Conservation (phyloP, 2,113 vertebrate species). For the Willisornis vidua region DNA sequence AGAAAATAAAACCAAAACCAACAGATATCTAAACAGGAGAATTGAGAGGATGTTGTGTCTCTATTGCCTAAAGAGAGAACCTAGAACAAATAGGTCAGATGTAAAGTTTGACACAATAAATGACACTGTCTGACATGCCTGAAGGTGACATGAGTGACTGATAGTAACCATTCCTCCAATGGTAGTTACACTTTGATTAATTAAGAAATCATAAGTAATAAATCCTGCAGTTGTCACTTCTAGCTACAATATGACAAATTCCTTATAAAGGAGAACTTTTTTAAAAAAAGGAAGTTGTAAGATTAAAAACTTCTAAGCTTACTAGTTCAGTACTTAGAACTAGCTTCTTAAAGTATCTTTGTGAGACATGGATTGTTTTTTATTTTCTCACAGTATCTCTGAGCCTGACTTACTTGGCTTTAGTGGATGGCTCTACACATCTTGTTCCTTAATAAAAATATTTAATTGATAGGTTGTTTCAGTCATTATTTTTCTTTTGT, state of each 20-base stretch:
- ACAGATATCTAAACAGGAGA: neutral
- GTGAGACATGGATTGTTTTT: neutral
- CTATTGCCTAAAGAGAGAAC: neutral
- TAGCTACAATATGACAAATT: neutral
- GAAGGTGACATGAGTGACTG: neutral
- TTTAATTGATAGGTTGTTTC: neutral
- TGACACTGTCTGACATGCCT: neutral
- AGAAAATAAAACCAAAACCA: neutral
- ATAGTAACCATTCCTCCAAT: neutral
- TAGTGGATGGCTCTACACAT: neutral
- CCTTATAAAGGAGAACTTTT: neutral
- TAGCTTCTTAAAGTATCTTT: neutral
- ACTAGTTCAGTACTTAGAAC: neutral
- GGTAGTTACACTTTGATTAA: neutral
- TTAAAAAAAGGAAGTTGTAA: neutral
- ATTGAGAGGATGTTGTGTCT: neutral
- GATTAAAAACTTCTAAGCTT: neutral
- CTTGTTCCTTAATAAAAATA: neutral
- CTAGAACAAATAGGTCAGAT: neutral
- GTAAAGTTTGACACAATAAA: neutral
- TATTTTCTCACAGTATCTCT: neutral
- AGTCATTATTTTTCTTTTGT: neutral
- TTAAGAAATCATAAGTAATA: neutral
- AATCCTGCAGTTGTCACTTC: neutral
- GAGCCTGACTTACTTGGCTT: neutral